Conservation (phyloP, 1,140 invertebrate species). For the Caenorhabditis remanei region DNA sequence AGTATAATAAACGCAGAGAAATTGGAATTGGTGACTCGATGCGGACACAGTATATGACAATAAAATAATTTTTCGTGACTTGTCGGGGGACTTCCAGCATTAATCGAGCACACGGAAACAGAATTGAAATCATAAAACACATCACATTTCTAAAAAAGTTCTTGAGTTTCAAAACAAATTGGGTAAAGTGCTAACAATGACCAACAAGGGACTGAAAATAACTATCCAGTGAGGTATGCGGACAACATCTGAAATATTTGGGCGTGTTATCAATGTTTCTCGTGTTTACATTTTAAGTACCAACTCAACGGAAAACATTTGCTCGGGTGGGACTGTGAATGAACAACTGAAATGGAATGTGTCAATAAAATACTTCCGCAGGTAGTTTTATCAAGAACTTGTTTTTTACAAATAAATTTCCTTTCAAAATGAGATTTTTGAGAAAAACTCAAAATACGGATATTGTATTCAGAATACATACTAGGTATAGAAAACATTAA, state of each 20-base stretch:
- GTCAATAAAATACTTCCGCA: not conserved
- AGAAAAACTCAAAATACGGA: too few relatives aligned
- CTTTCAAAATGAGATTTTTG: too few relatives aligned
- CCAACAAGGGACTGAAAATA: too few relatives aligned
- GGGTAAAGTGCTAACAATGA: too few relatives aligned
- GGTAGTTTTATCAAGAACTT: not conserved
- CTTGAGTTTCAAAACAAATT: too few relatives aligned
- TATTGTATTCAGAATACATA: too few relatives aligned
- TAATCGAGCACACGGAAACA: not conserved
- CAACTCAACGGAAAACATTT: not conserved
- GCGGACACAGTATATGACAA: slow-evolving; percentile 34
- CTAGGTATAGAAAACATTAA: too few relatives aligned
- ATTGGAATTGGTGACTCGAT: not conserved
- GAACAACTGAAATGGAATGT: not conserved
- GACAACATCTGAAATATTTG: too few relatives aligned
- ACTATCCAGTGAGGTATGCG: too few relatives aligned
- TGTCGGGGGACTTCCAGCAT: slow-evolving; percentile 17
- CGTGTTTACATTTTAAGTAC: not conserved
- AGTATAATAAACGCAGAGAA: slow-evolving; percentile 4
- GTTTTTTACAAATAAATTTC: too few relatives aligned
- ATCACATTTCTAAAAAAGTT: not conserved
- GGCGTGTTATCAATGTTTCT: too few relatives aligned
- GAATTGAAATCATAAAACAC: not conserved
- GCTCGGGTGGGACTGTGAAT: not conserved
- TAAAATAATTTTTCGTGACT: slow-evolving; percentile 38